Base-by-base conservation (phyloP, 2,113 vertebrate genomes). In the Myrmophylax atrothorax region DNA sequence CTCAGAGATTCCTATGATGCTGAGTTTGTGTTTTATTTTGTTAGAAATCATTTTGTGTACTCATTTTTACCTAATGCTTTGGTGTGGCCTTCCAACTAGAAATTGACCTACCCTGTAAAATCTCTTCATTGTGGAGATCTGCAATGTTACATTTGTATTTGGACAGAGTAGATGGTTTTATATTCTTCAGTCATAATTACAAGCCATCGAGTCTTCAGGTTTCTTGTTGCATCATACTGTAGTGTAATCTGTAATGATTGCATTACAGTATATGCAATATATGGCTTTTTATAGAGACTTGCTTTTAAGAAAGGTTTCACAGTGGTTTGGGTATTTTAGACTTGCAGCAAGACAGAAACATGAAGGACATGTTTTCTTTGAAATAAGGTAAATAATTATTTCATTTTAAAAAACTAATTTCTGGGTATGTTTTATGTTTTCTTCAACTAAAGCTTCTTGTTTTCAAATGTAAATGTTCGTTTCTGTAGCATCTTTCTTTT, bases 101-200 rank as follows among this genome's bases (percentile, higher is more conserved):
- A 91, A n/a, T 1, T 24, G 46, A 53, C 40, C 52, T 53, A 15
- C 50, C 22, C 17, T 4, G 0, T 58, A 28, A 69, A 81, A 73
- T 76, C 35, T 59, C 16, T 80, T 87, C 15, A 6, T 76, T 93
- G 40, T 78, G 60, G 42, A 87, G 69, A 63, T 50, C 26, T 68
- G 40, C 56, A 67, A 1, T 18, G 9, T 94, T 93, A 77, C 68
- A 60, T 86, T 96, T 88, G 75, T 93, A 53, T 97, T 92, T 97
- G 89, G 80, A 94, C 55, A 76, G 83, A 84, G 47, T 47, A 81
- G 74, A 49, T 85, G 91, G 89, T 90, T 95, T 94, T 91, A 55
- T 91, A 38, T 93, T 96, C 73, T 85, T 91, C 23, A 79, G n/a
- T 47, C 50, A 31, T 56, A 77, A 55, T 79, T 70, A 49, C 62